Percentiles rank a stretch among this genome's conserved stretches.
These are phyloP conservation scores for Rhea pennata DNA, from an alignment of 2,113 vertebrate genomes.

Conservation along the genomic window DNA sequence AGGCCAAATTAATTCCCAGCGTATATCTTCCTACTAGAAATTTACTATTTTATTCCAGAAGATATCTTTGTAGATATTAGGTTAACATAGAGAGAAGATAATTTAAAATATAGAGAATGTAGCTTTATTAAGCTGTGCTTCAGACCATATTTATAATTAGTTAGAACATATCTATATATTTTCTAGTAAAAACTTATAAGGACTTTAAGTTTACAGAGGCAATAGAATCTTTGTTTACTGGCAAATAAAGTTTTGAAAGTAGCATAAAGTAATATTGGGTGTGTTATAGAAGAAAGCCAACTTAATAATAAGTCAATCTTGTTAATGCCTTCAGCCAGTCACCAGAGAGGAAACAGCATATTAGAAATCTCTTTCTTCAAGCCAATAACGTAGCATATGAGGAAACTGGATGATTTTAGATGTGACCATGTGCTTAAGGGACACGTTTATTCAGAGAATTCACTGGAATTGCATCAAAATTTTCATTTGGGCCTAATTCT, in stretches of 20 bases:
- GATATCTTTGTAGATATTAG: neutral
- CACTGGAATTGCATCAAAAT: neutral
- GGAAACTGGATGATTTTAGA: neutral
- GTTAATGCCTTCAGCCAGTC: neutral
- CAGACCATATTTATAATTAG: neutral
- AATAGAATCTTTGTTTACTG: neutral
- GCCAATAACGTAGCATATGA: neutral
- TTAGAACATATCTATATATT: neutral
- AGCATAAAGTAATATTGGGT: neutral
- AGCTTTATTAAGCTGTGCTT: neutral
- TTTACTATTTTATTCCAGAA: neutral
- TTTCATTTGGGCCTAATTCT: constrained; percentile 37
- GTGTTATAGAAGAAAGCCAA: neutral
- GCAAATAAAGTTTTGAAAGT: neutral
- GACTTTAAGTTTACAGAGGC: neutral
- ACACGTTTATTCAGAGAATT: constrained; percentile 18
- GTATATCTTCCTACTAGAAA: neutral
- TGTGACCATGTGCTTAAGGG: neutral
- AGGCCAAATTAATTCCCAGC: neutral
- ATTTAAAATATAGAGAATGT: neutral
- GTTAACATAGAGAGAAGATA: neutral
- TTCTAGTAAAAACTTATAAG: neutral
- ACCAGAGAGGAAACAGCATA: neutral
- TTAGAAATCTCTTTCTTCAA: neutral
- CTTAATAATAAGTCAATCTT: neutral